Base-by-base conservation (phyloP, 2,888 invertebrate species). In the Metallyticus violacea region DNA sequence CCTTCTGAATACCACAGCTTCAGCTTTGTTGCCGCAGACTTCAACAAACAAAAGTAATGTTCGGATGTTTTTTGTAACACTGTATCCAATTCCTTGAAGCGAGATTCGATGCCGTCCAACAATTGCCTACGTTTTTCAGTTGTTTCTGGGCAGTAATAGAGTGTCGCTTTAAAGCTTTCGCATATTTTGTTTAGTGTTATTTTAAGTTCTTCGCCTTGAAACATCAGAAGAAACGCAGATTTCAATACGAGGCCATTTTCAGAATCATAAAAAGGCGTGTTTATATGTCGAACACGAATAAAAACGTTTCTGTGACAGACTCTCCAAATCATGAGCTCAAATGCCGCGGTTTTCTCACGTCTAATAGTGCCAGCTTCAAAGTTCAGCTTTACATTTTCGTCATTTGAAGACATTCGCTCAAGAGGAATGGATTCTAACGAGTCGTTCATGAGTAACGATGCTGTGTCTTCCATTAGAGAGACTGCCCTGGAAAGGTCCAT, bases 121-220 rank as follows among this genome's bases (percentile, higher is more conserved):
- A 30, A 2, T 2, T 15, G 1, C 6, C 0, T 29, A 7, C 30
- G n/a, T n/a, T 81, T 30, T 22, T 27, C 29, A 5, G n/a, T 81
- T 25, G 27, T 30, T 0, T 81, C 81, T 25, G 30, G 40, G 30
- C n/a, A 7, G 5, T 28, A 22, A 26, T 40, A 40, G 4, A 81
- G 6, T 2, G 25, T 84, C 1, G 84, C 84, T 5, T 27, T 25
- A 26, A 84, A 84, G 6, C 84, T 77, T 26, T 76, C 77, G 9
- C 28, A 27, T 40, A 84, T 77, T 77, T 77, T 84, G 1, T 15
- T 25, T 7, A 77, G 3, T 28, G 26, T 62, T 6, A 0, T 3
- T 27, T 84, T 84, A 26, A 84, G n/a, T 77, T 6, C 7, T 22
- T 84, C 84, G 9, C 84, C 84, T 77, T 84, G 84, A 28, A 84